Evolutionary conservation across 92 coral and sea anemone species (phyloP), one percentile per base, ranked within the genome.

Genomic region (Porites rus): DNA sequence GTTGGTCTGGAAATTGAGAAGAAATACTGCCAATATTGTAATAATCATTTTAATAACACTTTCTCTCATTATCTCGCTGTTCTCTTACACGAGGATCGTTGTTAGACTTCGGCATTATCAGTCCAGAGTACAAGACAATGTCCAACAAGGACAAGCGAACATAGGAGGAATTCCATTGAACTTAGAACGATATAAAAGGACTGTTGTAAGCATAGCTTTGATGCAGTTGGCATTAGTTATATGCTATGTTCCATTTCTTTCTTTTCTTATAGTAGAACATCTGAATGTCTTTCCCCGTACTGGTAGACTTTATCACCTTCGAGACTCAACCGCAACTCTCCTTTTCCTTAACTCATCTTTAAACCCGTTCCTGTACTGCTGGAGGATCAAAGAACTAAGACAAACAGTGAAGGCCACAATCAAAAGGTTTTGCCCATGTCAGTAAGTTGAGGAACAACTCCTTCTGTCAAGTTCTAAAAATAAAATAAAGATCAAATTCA

Each of bases 211-310:
- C 53, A 76, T 76, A 76, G 52, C 54, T 6, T 76, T 52, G 54
- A 56, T 59, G 43, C 80, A 76, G 80, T 76, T 76, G 28, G 64
- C 68, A 24, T 59, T 59, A 76, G 54, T 56, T 59, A 43, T 24
- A 6, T 76, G 80, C 20, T 76, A 59, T 60, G 54, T 54, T 18
- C 80, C 80, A 28, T 76, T 25, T 31, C 52, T 6, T 3, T 4
- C 61, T 22, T 38, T 19, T n/a, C n/a, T 43, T 7, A 1, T 60
- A 6, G 7, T 58, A 21, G 16, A 10, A 46, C 16, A 21, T 1
- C 13, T 17, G 4, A 28, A 9, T 68, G 80, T 28, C 31, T 28
- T 28, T 28, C 31, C 31, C 31, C 31, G 2, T 28, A 28, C 31
- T 2, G 31, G 4, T 28, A 28, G 31, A 3, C 31, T 28, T 28